A percentile compares a stretch with the other conserved stretches of the same genome.
phyloP scores from a whole-genome alignment of 2,888 invertebrate genomes.

The Diplazon laetatorius region DNA sequence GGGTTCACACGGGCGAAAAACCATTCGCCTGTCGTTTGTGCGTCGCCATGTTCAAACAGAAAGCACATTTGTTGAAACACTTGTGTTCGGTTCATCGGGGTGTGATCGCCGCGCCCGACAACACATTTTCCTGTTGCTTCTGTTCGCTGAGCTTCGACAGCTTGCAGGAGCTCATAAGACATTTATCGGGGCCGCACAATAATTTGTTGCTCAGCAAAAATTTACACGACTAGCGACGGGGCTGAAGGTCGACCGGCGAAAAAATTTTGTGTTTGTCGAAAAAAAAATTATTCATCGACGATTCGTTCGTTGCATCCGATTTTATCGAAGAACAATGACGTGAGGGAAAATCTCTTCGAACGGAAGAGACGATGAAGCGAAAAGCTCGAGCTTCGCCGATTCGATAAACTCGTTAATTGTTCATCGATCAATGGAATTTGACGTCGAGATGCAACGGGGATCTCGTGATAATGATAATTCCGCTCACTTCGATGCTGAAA shows the following conservation, averaged over 20 bases:
- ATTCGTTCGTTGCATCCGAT: too few species aligned
- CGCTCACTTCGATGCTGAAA: too few species aligned
- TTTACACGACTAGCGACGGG: slow-evolving; percentile 86
- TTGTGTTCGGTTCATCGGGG: slow-evolving; percentile 95
- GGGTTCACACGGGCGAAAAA: slow-evolving; percentile 95
- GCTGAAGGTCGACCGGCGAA: slow-evolving; percentile 74
- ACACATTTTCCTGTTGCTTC: slow-evolving; percentile 93
- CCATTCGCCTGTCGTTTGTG: slow-evolving; percentile 95
- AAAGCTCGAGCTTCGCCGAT: not conserved
- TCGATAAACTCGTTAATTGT: not conserved
- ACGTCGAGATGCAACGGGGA: too few species aligned
- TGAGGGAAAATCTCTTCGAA: not conserved
- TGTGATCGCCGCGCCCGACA: slow-evolving; percentile 92
- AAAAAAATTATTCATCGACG: not conserved
- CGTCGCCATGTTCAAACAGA: slow-evolving; percentile 96
- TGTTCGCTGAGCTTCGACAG: slow-evolving; percentile 94
- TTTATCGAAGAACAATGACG: too few species aligned
- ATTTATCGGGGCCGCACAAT: slow-evolving; percentile 94
- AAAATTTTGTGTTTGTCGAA: not conserved
- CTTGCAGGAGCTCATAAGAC: slow-evolving; percentile 92
- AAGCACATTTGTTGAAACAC: slow-evolving; percentile 93
- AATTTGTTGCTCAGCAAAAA: slow-evolving; percentile 94
- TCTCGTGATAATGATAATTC: too few species aligned
- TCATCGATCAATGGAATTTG: too few species aligned
- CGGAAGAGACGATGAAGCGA: not conserved